Conservation (phyloP, 2,888 invertebrate genomes). For the Napeogenes inachia region DNA sequence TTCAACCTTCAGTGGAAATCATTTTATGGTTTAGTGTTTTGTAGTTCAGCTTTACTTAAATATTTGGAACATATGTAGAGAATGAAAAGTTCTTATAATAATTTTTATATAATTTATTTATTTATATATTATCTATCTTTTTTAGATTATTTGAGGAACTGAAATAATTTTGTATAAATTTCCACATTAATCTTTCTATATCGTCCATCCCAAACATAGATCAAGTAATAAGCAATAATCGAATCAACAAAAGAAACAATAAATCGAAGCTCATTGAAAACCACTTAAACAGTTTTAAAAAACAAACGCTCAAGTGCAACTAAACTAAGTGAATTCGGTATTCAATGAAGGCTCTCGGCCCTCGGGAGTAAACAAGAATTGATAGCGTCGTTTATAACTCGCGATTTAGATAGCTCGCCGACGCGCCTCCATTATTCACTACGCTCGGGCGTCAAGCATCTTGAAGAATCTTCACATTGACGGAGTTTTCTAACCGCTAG, state of each 20-base stretch:
- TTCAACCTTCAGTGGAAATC: constrained; percentile 15
- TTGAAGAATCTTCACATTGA: constrained; percentile 17
- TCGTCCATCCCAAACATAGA: too few species aligned
- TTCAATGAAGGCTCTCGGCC: constrained; percentile 40
- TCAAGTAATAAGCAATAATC: neutral
- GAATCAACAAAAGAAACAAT: neutral
- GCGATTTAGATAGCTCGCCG: constrained; percentile 60
- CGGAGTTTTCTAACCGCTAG: constrained; percentile 27
- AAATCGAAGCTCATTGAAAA: neutral
- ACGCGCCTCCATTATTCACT: constrained; percentile 40
- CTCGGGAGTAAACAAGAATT: constrained; percentile 59
- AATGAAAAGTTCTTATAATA: too few species aligned
- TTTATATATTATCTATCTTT: too few species aligned
- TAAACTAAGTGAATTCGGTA: constrained; percentile 19
- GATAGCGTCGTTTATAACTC: constrained; percentile 69
- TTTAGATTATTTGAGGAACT: too few species aligned
- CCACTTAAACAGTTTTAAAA: constrained; percentile 4
- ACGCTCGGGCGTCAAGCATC: constrained; percentile 23
- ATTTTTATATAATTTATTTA: too few species aligned
- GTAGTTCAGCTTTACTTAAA: neutral
- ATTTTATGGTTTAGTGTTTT: neutral
- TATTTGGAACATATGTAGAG: neutral
- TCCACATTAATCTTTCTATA: too few species aligned
- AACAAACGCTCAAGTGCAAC: constrained; percentile 16
- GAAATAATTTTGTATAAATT: too few species aligned